Percentiles rank a stretch among this genome's conserved stretches.
Conservation (phyloP, 2,797 vertebrate genomes). For the Neoniphon sammara region DNA sequence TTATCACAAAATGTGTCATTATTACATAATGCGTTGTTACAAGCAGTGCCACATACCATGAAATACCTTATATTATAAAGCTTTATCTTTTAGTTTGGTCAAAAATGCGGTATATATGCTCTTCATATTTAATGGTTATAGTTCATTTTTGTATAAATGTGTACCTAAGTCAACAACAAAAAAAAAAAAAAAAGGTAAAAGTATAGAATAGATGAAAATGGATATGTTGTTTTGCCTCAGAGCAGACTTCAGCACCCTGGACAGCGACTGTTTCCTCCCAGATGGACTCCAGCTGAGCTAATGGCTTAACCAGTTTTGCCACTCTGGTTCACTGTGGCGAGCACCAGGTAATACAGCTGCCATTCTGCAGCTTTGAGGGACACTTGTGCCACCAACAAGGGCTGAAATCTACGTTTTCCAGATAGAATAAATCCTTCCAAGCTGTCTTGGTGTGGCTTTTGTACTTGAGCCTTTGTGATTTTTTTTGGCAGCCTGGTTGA, state of each 20-base stretch:
- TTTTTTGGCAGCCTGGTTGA: constrained; percentile 47
- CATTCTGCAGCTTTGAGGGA: constrained; percentile 35
- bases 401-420: constrained; percentile 32
- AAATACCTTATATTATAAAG: too few species aligned
- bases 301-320: constrained; percentile 25
- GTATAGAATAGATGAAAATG: not conserved
- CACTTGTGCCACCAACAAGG: constrained; percentile 18
- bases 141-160: too few species aligned
- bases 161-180: too few species aligned
- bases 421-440: constrained; percentile 21
- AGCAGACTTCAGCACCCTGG: constrained; percentile 40
- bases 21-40: too few species aligned
- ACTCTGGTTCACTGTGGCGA: not conserved
- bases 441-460: constrained; percentile 31
- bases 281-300: constrained; percentile 39
- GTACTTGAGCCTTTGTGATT: constrained; percentile 40
- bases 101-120: too few species aligned
- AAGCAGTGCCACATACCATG: too few species aligned
- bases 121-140: too few species aligned
- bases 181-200: not conserved
- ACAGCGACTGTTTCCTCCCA: constrained; percentile 31
- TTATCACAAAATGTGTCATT: too few species aligned
- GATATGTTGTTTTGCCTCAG: too few species aligned
- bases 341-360: constrained; percentile 28
- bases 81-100: too few species aligned